A percentile compares a stretch with the other conserved stretches of the same genome.
phyloP scores from a whole-genome alignment of 2,113 vertebrate genomes.

The Phrynosoma blainvillii region DNA sequence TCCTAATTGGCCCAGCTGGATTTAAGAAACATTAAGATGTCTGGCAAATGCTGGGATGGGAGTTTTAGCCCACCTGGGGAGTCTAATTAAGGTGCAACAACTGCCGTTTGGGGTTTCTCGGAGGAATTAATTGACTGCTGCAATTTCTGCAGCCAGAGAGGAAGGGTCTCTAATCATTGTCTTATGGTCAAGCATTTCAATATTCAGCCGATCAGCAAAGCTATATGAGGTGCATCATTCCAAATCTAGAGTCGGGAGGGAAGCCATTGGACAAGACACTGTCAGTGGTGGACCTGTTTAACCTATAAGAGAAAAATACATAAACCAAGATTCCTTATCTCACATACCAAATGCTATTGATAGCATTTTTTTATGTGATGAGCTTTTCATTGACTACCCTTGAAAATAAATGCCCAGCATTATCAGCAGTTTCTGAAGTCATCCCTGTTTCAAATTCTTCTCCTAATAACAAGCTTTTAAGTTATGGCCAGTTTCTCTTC shows the following conservation, averaged over 20 bases:
- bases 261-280: neutral
- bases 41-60: slow-evolving; percentile 38
- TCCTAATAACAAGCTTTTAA: slow-evolving; percentile 10
- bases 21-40: slow-evolving; percentile 1
- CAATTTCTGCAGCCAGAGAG: slow-evolving; percentile 43
- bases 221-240: neutral
- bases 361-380: neutral
- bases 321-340: neutral
- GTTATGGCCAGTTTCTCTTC: neutral
- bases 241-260: neutral
- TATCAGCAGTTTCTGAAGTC: neutral
- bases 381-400: no score
- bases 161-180: slow-evolving; percentile 46
- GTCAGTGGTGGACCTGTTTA: neutral
- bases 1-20: neutral
- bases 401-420: no score
- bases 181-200: slow-evolving; percentile 41
- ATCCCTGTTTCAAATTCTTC: neutral
- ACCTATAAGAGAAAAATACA: no score
- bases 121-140: slow-evolving; percentile 55
- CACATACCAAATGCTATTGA: neutral
- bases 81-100: slow-evolving; percentile 58
- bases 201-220: slow-evolving; percentile 17
- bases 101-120: slow-evolving; percentile 36
- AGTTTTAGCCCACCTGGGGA: slow-evolving; percentile 50